Evolutionary conservation across 2,113 vertebrate species (phyloP), one percentile per base, ranked within the genome.

Genomic region (Indri indri): DNA sequence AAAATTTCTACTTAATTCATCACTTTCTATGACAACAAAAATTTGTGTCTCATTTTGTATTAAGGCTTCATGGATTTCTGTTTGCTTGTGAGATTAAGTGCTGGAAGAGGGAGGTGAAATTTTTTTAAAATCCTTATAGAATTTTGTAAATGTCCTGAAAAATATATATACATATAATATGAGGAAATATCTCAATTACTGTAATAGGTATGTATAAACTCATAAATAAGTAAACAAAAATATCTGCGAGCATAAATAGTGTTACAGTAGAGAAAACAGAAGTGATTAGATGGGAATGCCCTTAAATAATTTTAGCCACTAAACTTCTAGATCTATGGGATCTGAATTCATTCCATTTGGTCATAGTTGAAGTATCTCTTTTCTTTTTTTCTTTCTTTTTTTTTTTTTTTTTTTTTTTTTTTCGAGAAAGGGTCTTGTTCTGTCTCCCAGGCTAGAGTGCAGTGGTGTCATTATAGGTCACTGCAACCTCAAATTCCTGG

Each of bases 1-100:
- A 98, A 99, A 99, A 95, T 88, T 96, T 91, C 22, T n/a, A n/a
- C 90, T 73, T 95, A 96, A 94, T 77, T 83, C 1, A 96, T 74
- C 7, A 94, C 96, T 79, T 98, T 93, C 95, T 92, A 65, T 91
- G 94, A 17, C 63, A 92, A 65, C 2, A 88, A 88, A 88, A 16
- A 88, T 90, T 92, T 86, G 65, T 93, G 68, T 95, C 71, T 65
- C 12, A 77, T 91, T 92, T 81, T 94, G 61, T 94, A 57, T 97
- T 85, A 95, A 61, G 54, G 17, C 25, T 37, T 87, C 23, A 25
- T 50, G 45, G 25, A 81, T 91, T 93, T 93, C 68, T 96, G 32
- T 96, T 83, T 82, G 61, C 68, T 91, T 91, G 23, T 97, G 90
- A 34, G 40, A 70, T 2, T 59, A 71, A 93, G 10, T 52, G 47